A percentile compares a stretch with the other conserved stretches of the same genome.
These are phyloP conservation scores for Silurus aristotelis DNA, from an alignment of 2,797 vertebrate genomes.

Conservation along the genomic window DNA sequence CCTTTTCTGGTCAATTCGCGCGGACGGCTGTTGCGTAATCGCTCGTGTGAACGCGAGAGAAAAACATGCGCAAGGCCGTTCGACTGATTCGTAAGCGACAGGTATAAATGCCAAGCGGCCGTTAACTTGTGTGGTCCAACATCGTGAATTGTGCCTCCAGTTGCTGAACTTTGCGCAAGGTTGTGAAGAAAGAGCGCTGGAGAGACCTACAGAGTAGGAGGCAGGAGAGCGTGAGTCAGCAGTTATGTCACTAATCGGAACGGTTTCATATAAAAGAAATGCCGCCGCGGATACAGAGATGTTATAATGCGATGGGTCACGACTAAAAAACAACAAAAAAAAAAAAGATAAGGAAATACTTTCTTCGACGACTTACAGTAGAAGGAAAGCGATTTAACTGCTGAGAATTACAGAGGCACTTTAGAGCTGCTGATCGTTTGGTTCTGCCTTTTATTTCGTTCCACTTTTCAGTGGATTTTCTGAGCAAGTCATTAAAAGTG, in stretches of 20 bases:
- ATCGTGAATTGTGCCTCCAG: neutral
- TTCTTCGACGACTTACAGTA: neutral
- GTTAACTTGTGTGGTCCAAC: neutral
- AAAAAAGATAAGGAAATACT: neutral
- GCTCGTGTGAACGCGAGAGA: neutral
- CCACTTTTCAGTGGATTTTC: neutral
- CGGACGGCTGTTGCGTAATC: neutral
- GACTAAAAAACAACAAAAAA: neutral
- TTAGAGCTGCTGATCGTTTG: neutral
- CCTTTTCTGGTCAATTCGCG: too few species aligned
- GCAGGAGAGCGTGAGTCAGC: neutral
- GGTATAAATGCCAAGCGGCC: neutral
- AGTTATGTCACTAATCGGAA: slow-evolving; percentile 42
- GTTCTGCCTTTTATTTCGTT: neutral
- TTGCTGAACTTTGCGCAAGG: neutral
- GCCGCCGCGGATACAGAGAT: too few species aligned
- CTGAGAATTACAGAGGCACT: slow-evolving; percentile 24
- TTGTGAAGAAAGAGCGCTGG: too few species aligned
- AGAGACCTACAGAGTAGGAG: neutral
- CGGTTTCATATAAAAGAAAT: slow-evolving; percentile 27
- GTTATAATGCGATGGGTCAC: too few species aligned
- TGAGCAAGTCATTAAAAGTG: neutral
- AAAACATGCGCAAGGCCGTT: neutral
- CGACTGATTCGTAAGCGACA: neutral
- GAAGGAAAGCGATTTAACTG: neutral